These are phyloP conservation scores for Eurytoma californica DNA, from an alignment of 2,888 invertebrate genomes.

Conservation along the genomic window DNA sequence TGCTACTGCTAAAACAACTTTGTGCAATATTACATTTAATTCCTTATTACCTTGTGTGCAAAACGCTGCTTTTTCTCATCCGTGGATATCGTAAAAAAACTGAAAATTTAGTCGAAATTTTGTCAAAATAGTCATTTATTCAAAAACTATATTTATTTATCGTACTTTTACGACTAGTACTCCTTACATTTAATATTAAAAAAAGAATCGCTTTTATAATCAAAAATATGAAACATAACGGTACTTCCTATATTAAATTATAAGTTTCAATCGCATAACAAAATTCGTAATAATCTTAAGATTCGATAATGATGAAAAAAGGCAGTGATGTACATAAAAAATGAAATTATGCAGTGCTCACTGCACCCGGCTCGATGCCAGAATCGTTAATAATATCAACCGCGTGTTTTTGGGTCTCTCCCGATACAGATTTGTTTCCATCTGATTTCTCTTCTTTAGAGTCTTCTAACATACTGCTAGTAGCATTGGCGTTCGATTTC, in stretches of 20 bases:
- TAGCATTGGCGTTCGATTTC: slow-evolving; percentile 15
- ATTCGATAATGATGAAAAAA: slow-evolving; percentile 34
- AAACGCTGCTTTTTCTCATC: slow-evolving; percentile 18
- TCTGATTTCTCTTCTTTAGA: slow-evolving; percentile 41
- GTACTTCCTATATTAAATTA: slow-evolving; percentile 39
- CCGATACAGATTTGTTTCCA: slow-evolving; percentile 23
- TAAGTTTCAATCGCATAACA: slow-evolving; percentile 42
- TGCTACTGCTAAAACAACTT: not conserved
- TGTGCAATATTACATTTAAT: slow-evolving; percentile 17
- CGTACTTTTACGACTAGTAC: slow-evolving; percentile 54
- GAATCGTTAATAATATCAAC: slow-evolving; percentile 51
- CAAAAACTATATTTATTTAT: slow-evolving; percentile 56
- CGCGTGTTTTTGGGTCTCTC: slow-evolving; percentile 46
- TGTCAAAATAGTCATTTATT: slow-evolving; percentile 58
- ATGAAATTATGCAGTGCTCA: slow-evolving; percentile 44
- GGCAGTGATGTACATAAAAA: slow-evolving; percentile 39
- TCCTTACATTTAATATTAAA: slow-evolving; percentile 47
- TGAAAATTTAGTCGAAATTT: slow-evolving; percentile 13
- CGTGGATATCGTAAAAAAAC: slow-evolving; percentile 38
- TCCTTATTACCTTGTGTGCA: slow-evolving; percentile 25
- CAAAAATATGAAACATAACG: slow-evolving; percentile 53
- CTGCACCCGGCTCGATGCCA: slow-evolving; percentile 46
- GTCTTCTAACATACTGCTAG: slow-evolving; percentile 42
- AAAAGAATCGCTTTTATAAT: slow-evolving; percentile 53
- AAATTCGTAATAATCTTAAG: slow-evolving; percentile 48